Conservation (phyloP, 2,113 vertebrate genomes). For the Tetrao urogallus region DNA sequence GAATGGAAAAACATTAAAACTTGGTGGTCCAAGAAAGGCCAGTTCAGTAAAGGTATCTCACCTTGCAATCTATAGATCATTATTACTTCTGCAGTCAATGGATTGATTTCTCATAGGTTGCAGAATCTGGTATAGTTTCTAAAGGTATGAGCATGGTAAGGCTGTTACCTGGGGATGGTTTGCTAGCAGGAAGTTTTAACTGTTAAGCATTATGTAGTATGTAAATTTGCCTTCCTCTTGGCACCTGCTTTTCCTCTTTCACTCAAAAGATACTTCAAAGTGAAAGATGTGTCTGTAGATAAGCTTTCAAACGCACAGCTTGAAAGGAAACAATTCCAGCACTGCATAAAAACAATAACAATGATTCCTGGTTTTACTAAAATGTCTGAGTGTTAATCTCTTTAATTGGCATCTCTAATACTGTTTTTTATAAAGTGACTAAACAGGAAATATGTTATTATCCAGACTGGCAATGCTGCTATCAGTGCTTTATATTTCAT, state of each 20-base stretch:
- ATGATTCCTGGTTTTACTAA: neutral
- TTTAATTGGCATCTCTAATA: neutral
- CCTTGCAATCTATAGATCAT: neutral
- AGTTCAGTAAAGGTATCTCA: neutral
- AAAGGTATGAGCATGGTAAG: neutral
- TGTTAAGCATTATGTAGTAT: neutral
- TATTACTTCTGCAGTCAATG: neutral
- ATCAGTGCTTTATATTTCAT: neutral
- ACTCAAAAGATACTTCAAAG: neutral
- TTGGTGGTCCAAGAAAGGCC: neutral
- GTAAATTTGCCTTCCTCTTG: neutral
- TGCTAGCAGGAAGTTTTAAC: neutral
- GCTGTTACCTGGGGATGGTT: neutral
- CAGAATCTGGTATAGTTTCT: neutral
- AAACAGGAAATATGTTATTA: neutral
- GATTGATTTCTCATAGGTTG: neutral
- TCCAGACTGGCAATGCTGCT: neutral
- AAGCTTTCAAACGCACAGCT: constrained; percentile 13
- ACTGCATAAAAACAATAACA: constrained; percentile 2
- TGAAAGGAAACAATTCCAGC: constrained; percentile 12
- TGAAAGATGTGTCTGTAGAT: neutral
- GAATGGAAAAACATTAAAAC: neutral
- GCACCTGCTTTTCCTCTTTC: constrained; percentile 14
- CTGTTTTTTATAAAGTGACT: neutral
- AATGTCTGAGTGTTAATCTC: neutral